phyloP scores from a whole-genome alignment of 1,140 invertebrate genomes.

The Saxidomus purpurata region DNA sequence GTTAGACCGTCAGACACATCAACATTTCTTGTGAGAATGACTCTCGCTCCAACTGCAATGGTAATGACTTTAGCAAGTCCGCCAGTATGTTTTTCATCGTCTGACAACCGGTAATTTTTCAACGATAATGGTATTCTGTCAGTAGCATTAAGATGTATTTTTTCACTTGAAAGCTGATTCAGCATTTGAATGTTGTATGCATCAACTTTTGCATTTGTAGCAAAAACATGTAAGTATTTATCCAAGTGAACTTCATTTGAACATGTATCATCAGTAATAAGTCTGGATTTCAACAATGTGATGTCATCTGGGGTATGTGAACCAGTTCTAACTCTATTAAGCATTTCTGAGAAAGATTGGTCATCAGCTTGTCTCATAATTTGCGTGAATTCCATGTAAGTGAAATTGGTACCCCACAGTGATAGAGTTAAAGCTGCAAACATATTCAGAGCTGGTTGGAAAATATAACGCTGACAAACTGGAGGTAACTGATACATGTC shows the following conservation, averaged over 20 bases:
- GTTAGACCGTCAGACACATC: conserved; percentile 39
- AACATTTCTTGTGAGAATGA: conserved; percentile 21
- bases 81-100: neutral
- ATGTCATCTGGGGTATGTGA: conserved; percentile 30
- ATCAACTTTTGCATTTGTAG: conserved; percentile 14
- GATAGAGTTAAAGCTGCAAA: neutral
- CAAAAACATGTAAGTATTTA: conserved; percentile 11
- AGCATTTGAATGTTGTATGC: neutral
- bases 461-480: conserved; percentile 29
- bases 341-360: conserved; percentile 21
- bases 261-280: neutral
- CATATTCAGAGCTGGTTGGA: neutral
- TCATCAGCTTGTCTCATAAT: conserved; percentile 49
- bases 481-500: conserved; percentile 71
- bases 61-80: neutral
- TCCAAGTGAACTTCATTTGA: neutral
- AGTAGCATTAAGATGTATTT: neutral
- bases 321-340: conserved; percentile 24
- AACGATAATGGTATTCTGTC: conserved; percentile 3
- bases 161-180: neutral
- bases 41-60: conserved; percentile 26
- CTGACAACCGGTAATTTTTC: neutral
- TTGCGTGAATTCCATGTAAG: conserved; percentile 21
- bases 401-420: conserved; percentile 12
- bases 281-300: conserved; percentile 3